These are phyloP conservation scores for Pecten maximus DNA, from an alignment of 2,888 invertebrate genomes.

Conservation along the genomic window DNA sequence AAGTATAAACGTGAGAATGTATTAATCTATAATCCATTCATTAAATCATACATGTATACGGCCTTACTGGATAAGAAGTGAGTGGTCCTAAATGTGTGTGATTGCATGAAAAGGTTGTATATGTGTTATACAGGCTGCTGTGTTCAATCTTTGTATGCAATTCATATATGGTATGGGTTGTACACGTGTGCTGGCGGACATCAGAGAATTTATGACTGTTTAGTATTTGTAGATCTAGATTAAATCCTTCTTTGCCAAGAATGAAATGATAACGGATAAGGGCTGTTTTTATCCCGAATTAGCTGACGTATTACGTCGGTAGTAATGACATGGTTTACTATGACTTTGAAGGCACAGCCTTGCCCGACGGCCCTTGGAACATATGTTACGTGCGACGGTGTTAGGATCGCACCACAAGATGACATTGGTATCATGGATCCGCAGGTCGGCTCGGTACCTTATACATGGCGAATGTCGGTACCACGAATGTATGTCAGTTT, in stretches of 20 bases:
- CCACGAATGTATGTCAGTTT: too few species aligned
- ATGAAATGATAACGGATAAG: background rate
- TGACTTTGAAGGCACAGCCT: background rate
- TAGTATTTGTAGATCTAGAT: constrained; percentile 1
- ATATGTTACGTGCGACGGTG: background rate
- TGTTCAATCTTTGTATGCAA: constrained; percentile 26
- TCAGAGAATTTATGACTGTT: background rate
- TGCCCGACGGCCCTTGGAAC: background rate
- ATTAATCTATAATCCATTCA: constrained; percentile 27
- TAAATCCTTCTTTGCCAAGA: constrained; percentile 25
- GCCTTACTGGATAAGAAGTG: constrained; percentile 30
- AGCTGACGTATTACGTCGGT: background rate
- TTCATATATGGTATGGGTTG: constrained; percentile 1
- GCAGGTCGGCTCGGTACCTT: background rate
- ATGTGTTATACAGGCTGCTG: background rate
- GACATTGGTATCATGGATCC: background rate
- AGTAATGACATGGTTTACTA: background rate
- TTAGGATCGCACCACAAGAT: background rate
- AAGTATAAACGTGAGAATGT: background rate
- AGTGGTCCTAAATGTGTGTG: constrained; percentile 33
- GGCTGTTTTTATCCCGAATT: background rate
- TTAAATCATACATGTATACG: constrained; percentile 26
- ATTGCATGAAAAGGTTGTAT: constrained; percentile 33
- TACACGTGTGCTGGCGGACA: background rate
- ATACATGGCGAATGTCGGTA: too few species aligned